Base-by-base conservation (phyloP, 1,140 invertebrate genomes). In the Drosophila rufa region DNA sequence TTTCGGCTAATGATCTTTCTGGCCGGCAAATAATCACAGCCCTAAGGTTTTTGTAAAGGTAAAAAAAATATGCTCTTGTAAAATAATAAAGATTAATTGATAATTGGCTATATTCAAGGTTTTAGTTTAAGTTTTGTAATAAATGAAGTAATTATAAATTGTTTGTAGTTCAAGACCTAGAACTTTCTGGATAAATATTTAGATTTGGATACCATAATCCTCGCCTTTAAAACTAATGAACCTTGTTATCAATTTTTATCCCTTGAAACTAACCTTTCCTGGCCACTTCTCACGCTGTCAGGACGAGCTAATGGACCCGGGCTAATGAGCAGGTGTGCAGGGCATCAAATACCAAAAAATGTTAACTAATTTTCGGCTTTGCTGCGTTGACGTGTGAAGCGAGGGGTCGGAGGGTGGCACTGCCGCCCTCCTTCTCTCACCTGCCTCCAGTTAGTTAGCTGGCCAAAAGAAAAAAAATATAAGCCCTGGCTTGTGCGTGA, bases 321-420 rank as follows among this genome's bases (percentile, higher is more conserved):
- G 40, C 48, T 55, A 56, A 56, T 50, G 59, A 53, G 47, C 64
- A 78, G 64, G 74, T 78, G 75, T 68, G 53, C 15, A 78, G 66
- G 53, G 79, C 70, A 82, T 53, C 70, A 74, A 79, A 53, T 65
- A 59, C 65, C 75, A 74, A 84, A 89, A 87, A 76, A 84, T 84
- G 75, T 90, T 90, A 90, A 90, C 85, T 90, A 90, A 90, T 90
- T 90, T 90, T 90, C 85, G 85, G 81, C 81, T 82, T 82, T 90
- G 81, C 61, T 90, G 85, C 85, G 85, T 90, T 90, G 85, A 90
- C 85, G 85, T 90, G 85, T 90, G 69, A 90, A 89, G 73, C 53
- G 53, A 25, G 33, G 58, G 67, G 64, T 48, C 42, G 58, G 61
- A 33, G 30, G 50, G 50, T 38, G 45, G 42, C 58, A 40, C 22